Conservation (phyloP, 2,888 invertebrate species). For the Ethmia dodecea region DNA sequence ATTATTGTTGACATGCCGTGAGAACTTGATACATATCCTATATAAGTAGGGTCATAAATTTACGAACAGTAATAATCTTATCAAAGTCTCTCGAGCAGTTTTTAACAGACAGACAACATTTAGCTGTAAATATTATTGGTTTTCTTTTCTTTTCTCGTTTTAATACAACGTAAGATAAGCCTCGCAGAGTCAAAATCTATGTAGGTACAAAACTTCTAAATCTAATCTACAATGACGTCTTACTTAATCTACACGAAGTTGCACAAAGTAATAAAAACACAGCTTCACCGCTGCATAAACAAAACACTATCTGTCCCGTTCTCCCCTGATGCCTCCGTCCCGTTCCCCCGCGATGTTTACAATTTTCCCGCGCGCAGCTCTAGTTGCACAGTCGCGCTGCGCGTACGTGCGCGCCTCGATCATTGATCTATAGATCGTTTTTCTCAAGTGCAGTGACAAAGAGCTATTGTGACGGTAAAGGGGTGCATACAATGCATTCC, state of each 20-base stretch:
- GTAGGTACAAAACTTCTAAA: no score
- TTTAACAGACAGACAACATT: no score
- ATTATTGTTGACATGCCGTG: no score
- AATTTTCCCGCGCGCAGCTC: constrained; percentile 39
- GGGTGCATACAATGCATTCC: constrained; percentile 31
- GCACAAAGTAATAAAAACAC: constrained; percentile 30
- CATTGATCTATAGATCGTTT: constrained; percentile 25
- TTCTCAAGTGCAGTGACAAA: constrained; percentile 30
- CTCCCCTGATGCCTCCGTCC: constrained; percentile 29
- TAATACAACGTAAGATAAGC: no score
- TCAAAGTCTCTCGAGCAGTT: no score
- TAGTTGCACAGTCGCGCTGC: constrained; percentile 41
- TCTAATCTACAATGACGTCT: no score
- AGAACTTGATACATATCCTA: no score
- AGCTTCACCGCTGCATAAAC: constrained; percentile 28
- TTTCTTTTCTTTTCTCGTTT: no score
- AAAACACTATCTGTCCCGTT: constrained; percentile 36
- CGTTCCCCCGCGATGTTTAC: constrained; percentile 47
- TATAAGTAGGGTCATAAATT: no score
- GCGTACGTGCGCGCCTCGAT: constrained; percentile 36
- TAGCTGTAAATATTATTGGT: no score
- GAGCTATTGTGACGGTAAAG: constrained; percentile 27
- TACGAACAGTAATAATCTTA: no score
- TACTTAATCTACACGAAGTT: no score
- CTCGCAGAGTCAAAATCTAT: not conserved